These are phyloP conservation scores for Leptoclinus maculatus DNA, from an alignment of 2,797 vertebrate genomes.

Conservation along the genomic window DNA sequence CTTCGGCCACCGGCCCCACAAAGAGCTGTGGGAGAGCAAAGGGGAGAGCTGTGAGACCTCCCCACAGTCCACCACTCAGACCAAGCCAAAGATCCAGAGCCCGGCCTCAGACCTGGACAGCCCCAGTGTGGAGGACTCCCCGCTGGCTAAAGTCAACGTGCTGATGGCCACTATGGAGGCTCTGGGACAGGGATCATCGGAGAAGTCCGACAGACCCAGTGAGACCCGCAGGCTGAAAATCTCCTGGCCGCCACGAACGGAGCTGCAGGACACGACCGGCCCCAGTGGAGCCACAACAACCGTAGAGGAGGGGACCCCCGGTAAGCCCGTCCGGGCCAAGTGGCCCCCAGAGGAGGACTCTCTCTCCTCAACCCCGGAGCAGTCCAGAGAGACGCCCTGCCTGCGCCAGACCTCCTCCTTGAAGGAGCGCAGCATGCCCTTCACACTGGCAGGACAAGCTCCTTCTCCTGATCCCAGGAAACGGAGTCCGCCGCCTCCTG, in stretches of 20 bases:
- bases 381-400: conserved; percentile 84
- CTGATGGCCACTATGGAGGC: conserved; percentile 93
- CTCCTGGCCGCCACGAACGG: conserved; percentile 90
- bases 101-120: conserved; percentile 69
- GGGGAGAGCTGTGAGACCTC: conserved; percentile 77
- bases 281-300: conserved; percentile 60
- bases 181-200: conserved; percentile 69
- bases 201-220: conserved; percentile 84
- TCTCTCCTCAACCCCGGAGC: conserved; percentile 74
- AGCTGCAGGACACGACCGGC: conserved; percentile 67
- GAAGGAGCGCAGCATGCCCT: conserved; percentile 90
- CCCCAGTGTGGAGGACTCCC: conserved; percentile 93
- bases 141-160: conserved; percentile 91
- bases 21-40: conserved; percentile 92
- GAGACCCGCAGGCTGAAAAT: conserved; percentile 93
- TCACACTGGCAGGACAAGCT: conserved; percentile 78
- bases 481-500: conserved; percentile 17
- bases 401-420: conserved; percentile 88
- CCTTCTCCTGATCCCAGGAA: conserved; percentile 19
- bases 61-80: conserved; percentile 7
- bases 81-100: conserved; percentile 25
- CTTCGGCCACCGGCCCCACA: conserved; percentile 95
- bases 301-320: conserved; percentile 83
- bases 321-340: conserved; percentile 84
- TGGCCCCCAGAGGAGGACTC: conserved; percentile 92